A percentile compares a stretch with the other conserved stretches of the same genome.
Evolutionary conservation across 2,888 invertebrate genomes (phyloP).

Genomic region (Cremastinae sp.): DNA sequence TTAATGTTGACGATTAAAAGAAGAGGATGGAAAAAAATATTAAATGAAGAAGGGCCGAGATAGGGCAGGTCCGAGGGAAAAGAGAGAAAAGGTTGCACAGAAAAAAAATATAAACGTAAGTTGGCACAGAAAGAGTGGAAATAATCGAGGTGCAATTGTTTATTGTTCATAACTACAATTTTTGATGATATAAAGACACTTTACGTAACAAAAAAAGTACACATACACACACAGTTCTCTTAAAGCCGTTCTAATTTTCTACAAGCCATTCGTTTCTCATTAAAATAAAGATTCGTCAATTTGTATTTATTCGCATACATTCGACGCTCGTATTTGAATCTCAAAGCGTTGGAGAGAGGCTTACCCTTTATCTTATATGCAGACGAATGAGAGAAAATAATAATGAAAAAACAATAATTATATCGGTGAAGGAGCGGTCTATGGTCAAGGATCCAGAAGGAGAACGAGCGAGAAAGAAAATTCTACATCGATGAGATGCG

Average conservation of each 20-base stretch:
- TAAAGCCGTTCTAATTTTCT: background rate
- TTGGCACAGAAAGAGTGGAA: conserved; percentile 25
- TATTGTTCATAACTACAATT: conserved; percentile 51
- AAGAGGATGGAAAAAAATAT: conserved; percentile 49
- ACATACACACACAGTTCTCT: background rate
- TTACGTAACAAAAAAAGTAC: background rate
- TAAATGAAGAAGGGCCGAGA: conserved; percentile 43
- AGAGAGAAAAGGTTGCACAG: conserved; percentile 10
- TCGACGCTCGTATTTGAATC: conserved; percentile 18
- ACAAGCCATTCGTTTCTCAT: too few species aligned
- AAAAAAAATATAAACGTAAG: conserved; percentile 44
- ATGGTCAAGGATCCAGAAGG: conserved; percentile 46
- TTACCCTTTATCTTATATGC: conserved; percentile 32
- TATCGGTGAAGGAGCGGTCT: conserved; percentile 72
- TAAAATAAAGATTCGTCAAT: background rate
- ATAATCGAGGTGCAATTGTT: conserved; percentile 60
- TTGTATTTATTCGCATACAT: background rate
- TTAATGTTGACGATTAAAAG: conserved; percentile 64
- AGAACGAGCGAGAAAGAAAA: conserved; percentile 25
- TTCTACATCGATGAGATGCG: conserved; percentile 69
- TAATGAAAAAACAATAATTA: conserved; percentile 75
- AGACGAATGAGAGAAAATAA: conserved; percentile 15
- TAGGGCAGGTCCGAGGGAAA: conserved; percentile 17
- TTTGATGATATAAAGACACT: conserved; percentile 8
- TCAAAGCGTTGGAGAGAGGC: conserved; percentile 42